Evolutionary conservation across 35 echinoderm and acorn worm genomes (phyloP).

Genomic region (Stichopus chloronotus): DNA sequence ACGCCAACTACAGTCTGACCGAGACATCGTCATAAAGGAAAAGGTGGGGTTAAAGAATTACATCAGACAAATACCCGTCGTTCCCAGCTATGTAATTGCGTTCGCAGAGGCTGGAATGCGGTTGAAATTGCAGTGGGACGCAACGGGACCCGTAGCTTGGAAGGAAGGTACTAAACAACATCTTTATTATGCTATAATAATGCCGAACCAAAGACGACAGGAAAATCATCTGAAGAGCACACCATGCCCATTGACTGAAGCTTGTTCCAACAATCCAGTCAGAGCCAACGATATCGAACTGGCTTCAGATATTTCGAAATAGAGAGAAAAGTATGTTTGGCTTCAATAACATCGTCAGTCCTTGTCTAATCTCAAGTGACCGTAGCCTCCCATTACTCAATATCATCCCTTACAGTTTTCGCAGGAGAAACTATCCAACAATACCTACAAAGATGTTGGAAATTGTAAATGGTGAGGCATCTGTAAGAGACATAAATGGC

Average conservation of each 20-base stretch:
- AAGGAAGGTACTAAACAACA: background rate
- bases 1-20: background rate
- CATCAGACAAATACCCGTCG: background rate
- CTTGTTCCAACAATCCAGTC: background rate
- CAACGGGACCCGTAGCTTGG: conserved; percentile 22
- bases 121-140: conserved; percentile 16
- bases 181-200: conserved; percentile 17
- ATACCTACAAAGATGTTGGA: conserved; percentile 12
- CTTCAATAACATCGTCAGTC: background rate
- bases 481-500: background rate
- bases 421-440: background rate
- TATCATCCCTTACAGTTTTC: conserved; percentile 23
- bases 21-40: background rate
- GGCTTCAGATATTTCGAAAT: conserved; percentile 10
- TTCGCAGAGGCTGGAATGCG: conserved; percentile 14
- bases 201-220: conserved; percentile 15
- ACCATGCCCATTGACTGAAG: conserved; percentile 27
- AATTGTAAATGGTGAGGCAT: conserved; percentile 10
- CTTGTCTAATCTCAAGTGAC: conserved; percentile 13
- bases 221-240: background rate
- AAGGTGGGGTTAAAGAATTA: background rate
- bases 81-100: conserved; percentile 1
- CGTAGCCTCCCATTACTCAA: background rate
- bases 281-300: conserved; percentile 11
- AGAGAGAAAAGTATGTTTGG: background rate